Evolutionary conservation across 1,140 invertebrate species (phyloP).

Genomic region (Lordiphosa clarofinis): DNA sequence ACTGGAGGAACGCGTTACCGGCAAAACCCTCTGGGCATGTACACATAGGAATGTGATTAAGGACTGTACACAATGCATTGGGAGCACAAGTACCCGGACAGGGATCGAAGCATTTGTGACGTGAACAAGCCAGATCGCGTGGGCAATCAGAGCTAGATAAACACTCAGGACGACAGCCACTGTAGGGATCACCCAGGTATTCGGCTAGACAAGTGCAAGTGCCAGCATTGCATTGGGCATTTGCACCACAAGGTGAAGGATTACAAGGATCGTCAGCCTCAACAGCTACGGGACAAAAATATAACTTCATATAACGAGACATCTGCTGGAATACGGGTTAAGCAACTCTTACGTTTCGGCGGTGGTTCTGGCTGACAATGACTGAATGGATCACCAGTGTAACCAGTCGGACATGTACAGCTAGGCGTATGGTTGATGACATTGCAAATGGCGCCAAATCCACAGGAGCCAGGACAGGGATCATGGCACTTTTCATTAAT

Average conservation of each 20-base stretch:
- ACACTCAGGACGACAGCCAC: conserved; percentile 90
- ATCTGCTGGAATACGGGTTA: conserved; percentile 16
- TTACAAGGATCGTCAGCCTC: conserved; percentile 82
- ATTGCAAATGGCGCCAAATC: conserved; percentile 83
- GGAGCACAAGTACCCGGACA: conserved; percentile 89
- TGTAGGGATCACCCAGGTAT: conserved; percentile 91
- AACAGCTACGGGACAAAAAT: conserved; percentile 72
- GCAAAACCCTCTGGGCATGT: conserved; percentile 86
- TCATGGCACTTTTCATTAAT: conserved; percentile 86
- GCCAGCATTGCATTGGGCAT: conserved; percentile 86
- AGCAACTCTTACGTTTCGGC: conserved; percentile 69
- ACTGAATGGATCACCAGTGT: conserved; percentile 86
- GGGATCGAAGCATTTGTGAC: conserved; percentile 90
- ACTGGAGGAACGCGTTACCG: conserved; percentile 84
- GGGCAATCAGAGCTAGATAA: conserved; percentile 90
- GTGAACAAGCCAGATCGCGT: conserved; percentile 86
- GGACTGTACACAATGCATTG: conserved; percentile 87
- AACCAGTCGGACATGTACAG: conserved; percentile 85
- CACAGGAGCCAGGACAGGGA: conserved; percentile 86
- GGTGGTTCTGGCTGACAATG: conserved; percentile 81
- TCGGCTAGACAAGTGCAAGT: conserved; percentile 88
- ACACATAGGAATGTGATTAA: conserved; percentile 89
- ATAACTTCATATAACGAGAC: conserved; percentile 80
- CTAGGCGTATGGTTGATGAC: conserved; percentile 86
- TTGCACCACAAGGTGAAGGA: conserved; percentile 87